Evolutionary conservation across 2,888 invertebrate genomes (phyloP), one percentile per base, ranked within the genome.

Genomic region (Hoplodrina ambigua): DNA sequence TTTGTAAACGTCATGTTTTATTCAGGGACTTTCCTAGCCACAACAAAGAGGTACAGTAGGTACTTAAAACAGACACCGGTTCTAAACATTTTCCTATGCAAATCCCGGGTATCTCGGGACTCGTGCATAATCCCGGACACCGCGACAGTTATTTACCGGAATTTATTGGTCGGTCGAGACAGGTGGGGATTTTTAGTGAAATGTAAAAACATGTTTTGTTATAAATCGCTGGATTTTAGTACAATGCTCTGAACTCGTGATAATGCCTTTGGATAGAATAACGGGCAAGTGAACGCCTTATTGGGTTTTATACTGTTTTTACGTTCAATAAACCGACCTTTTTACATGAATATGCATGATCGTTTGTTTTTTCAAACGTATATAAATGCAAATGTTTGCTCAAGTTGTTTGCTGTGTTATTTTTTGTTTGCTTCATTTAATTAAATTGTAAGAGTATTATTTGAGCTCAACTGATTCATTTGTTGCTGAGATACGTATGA

Each of bases 261-360:
- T 75, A 75, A 80, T 80, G 66, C 61, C 49, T 56, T 50, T 50
- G 50, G 61, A 65, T 59, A 64, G 61, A 62, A 44, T 68, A 72
- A 71, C 52, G 64, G 69, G 30, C 60, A 57, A 53, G 46, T 50
- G 56, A 63, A 75, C 70, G 73, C 73, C 80, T 77, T 77, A 83
- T 81, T 79, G 73, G 59, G 58, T 71, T 81, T 83, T 78, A 74
- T 84, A 65, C 61, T 55, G 69, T 65, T 83, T 73, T 78, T 69
- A 83, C 58, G 72, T 72, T 66, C 83, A 70, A 72, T 83, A 83
- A 76, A 76, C 81, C 68, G 69, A 80, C 77, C 76, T 66, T 72
- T 82, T 57, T 41, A 41, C 59, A 83, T 83, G 81, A 81, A 80
- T 83, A 81, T 78, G 82, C 71, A 74, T 74, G 81, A 73, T 61